These are phyloP conservation scores for Pterophyllum scalare DNA, from an alignment of 2,113 vertebrate genomes.

Conservation along the genomic window DNA sequence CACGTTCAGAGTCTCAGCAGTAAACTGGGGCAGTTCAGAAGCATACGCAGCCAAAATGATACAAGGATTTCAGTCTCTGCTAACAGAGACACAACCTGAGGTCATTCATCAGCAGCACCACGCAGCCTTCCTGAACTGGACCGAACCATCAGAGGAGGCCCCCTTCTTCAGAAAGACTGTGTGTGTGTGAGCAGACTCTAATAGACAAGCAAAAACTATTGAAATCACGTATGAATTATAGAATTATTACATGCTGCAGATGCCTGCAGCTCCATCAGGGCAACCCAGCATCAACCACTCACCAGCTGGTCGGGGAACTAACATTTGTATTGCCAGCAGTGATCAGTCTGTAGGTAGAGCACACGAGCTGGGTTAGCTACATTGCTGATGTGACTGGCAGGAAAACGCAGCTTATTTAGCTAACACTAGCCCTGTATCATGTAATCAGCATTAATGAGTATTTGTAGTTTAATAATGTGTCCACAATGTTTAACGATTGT, in stretches of 20 bases:
- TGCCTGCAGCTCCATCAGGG: too few relatives aligned
- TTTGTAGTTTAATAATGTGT: background rate
- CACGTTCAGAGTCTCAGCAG: background rate
- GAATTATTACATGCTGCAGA: background rate
- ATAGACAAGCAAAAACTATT: background rate
- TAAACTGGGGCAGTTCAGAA: background rate
- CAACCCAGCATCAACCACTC: too few relatives aligned
- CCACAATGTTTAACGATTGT: fast-evolving
- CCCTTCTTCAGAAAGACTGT: too few relatives aligned
- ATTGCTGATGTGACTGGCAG: too few relatives aligned
- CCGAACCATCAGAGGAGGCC: background rate
- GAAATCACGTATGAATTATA: background rate
- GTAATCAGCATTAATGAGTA: background rate
- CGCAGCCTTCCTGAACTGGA: background rate
- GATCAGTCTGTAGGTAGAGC: too few relatives aligned
- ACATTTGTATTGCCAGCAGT: too few relatives aligned
- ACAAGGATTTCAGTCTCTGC: background rate
- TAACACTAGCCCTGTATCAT: background rate
- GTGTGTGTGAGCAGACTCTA: background rate
- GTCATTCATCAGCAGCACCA: background rate
- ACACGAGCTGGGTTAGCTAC: too few relatives aligned
- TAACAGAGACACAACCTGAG: background rate
- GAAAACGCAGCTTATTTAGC: too few relatives aligned
- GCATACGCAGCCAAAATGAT: background rate
- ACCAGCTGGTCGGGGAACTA: too few relatives aligned